Evolutionary conservation across 2,797 vertebrate species (phyloP), one percentile per base, ranked within the genome.

Genomic region (Bucorvus abyssinicus): DNA sequence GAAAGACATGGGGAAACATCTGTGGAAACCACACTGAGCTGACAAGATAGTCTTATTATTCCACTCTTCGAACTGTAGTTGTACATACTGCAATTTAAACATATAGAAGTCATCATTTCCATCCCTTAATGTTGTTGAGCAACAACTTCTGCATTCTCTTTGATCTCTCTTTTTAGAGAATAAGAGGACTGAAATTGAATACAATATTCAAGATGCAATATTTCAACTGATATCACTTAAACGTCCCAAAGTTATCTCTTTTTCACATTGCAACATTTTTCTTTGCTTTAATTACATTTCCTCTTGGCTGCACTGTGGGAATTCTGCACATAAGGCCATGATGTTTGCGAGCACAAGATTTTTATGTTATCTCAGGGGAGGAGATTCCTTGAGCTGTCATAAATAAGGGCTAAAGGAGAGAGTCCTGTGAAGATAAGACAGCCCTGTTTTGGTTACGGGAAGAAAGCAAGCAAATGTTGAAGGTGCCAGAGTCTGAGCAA

Each of bases 141-240:
- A 69, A 70, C 29, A 57, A 65, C 13, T 17, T 16, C 18, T 45
- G 38, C 38, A 60, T 90, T 76, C 27, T 79, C 29, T 73, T 74
- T 27, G 30, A 32, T 27, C 15, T 64, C 36, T 56, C 8, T 8
- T 52, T 84, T 73, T 36, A 47, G 29, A 76, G 32, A 80, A 12
- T 50, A 69, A 75, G 23, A 5, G 11, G 20, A 70, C 17, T 87
- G 55, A 88, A 92, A 81, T 2, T 11, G 14, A 76, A 84, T 12
- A 67, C 24, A 61, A 44, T 38, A 73, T 20, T 84, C 45, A 81
- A 78, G 44, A 88, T 16, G 34, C 38, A 80, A 2, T 71, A 71
- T 75, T 92, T 89, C 70, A 75, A 32, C 19, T 40, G 50, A 13
- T 79, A 89, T 26, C 56, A 89, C 15, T 36, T 47, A 90, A 78